Conservation (phyloP, 2,797 vertebrate species). For the Sarcophilus harrisii region DNA sequence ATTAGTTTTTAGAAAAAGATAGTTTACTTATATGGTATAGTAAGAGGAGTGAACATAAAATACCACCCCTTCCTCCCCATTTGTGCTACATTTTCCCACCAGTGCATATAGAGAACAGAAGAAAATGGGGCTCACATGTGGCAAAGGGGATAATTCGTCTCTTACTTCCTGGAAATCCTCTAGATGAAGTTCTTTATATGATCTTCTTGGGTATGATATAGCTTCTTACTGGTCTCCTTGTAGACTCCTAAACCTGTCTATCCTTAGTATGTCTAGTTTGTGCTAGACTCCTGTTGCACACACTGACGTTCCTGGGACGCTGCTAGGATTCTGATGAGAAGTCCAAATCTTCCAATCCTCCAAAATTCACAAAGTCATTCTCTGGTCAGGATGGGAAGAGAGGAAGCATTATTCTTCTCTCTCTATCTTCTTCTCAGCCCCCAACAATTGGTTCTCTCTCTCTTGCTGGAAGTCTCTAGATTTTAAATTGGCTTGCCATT, state of each 20-base stretch:
- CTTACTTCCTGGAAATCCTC: neutral
- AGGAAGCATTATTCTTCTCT: neutral
- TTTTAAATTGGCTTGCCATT: neutral
- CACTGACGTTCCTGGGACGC: neutral
- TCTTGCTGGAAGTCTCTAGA: neutral
- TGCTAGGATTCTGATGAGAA: neutral
- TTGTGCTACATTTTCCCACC: neutral
- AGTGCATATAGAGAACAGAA: neutral
- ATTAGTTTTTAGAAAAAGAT: neutral
- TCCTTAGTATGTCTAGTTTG: neutral
- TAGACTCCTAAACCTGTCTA: neutral
- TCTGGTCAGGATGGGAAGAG: neutral
- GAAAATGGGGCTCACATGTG: neutral
- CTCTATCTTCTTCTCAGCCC: neutral
- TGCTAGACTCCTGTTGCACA: neutral
- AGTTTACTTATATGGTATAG: no score
- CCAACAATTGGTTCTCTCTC: neutral
- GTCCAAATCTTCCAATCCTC: neutral
- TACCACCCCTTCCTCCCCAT: neutral
- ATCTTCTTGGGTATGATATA: neutral
- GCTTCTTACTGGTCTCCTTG: neutral
- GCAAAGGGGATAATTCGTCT: neutral
- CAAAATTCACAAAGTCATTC: neutral
- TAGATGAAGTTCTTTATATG: no score
- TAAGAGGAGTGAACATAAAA: neutral